These are phyloP conservation scores for Atherinomorus stipes DNA, from an alignment of 2,113 vertebrate species.

Conservation along the genomic window DNA sequence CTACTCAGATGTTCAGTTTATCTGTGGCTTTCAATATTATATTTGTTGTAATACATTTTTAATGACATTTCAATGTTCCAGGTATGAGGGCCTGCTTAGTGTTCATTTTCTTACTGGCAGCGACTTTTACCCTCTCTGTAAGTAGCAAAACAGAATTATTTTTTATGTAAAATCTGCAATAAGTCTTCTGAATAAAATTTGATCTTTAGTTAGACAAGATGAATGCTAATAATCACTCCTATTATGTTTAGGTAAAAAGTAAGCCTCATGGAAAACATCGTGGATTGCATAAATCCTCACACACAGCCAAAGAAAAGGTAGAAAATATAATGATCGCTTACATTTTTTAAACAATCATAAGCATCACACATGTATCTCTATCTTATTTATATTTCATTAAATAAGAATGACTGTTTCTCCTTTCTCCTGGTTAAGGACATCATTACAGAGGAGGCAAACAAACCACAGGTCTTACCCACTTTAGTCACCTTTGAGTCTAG, in stretches of 20 bases:
- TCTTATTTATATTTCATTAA: not conserved
- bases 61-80: constrained; percentile 37
- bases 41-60: not conserved
- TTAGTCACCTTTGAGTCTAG: constrained; percentile 65
- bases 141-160: constrained; percentile 51
- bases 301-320: constrained; percentile 73
- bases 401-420: not conserved
- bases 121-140: constrained; percentile 70
- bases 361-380: accelerated
- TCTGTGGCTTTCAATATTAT: not conserved
- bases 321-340: not conserved
- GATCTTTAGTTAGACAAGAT: not conserved
- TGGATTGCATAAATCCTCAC: constrained; percentile 49
- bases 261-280: constrained; percentile 73
- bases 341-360: not conserved
- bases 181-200: not conserved
- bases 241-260: constrained; percentile 67
- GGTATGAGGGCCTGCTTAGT: constrained; percentile 78
- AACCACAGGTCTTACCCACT: constrained; percentile 67
- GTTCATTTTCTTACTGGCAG: constrained; percentile 71
- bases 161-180: not conserved
- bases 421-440: constrained; percentile 51
- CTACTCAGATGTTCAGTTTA: not conserved
- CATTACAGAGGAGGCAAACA: constrained; percentile 57
- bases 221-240: not conserved